These are phyloP conservation scores for Vannuccia rotundouncinata DNA, from an alignment of 2,888 invertebrate genomes.

Conservation along the genomic window DNA sequence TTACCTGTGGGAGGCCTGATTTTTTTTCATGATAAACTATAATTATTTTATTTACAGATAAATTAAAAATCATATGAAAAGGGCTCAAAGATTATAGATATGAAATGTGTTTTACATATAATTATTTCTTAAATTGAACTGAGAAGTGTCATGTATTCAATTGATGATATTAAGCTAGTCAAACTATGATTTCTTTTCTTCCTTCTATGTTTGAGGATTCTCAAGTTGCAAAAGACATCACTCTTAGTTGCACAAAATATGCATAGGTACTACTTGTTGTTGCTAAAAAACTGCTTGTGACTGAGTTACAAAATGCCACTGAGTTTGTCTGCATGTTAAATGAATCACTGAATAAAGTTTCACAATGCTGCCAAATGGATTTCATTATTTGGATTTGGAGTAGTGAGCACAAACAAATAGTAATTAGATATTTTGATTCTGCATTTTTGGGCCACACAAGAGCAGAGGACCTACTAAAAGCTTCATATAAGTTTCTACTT, in stretches of 20 bases:
- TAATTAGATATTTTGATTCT: neutral
- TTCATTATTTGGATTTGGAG: neutral
- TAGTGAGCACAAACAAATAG: neutral
- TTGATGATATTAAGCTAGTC: too few species aligned
- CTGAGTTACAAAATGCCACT: neutral
- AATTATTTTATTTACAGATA: too few species aligned
- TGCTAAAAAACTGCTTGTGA: neutral
- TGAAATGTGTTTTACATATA: too few species aligned
- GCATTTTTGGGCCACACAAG: neutral
- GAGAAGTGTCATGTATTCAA: too few species aligned
- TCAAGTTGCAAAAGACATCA: neutral
- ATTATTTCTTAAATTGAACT: too few species aligned
- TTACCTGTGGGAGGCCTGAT: too few species aligned
- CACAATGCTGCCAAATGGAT: neutral
- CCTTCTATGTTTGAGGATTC: neutral
- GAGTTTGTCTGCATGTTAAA: neutral
- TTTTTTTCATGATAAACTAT: too few species aligned
- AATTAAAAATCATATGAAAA: too few species aligned
- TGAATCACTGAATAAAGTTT: neutral
- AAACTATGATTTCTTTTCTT: neutral
- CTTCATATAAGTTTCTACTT: too few species aligned
- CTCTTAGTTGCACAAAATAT: neutral
- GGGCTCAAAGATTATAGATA: too few species aligned
- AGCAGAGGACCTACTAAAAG: neutral
- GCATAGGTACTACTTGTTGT: neutral